Conservation (phyloP, 2,113 vertebrate species). For the Melanostigma gelatinosum region DNA sequence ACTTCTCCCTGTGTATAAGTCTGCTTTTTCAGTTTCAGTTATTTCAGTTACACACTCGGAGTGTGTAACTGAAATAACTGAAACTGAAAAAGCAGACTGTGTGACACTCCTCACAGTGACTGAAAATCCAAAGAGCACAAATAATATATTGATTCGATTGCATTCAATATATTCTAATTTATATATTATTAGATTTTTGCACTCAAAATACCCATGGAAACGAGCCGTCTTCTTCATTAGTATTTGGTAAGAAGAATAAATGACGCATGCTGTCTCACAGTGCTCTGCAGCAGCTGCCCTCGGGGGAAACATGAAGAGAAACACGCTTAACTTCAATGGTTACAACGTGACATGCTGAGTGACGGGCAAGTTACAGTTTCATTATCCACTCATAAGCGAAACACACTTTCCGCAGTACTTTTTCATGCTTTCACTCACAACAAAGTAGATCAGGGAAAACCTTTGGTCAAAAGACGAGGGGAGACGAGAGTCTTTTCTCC, state of each 20-base stretch:
- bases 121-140: no score
- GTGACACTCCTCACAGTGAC: no score
- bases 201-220: not conserved
- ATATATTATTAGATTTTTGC: not conserved
- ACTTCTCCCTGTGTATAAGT: not conserved
- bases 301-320: constrained; percentile 31
- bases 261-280: not conserved
- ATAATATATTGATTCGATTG: not conserved
- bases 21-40: not conserved
- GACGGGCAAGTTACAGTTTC: not conserved
- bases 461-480: not conserved
- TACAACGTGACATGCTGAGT: constrained; percentile 1
- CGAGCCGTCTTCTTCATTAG: not conserved
- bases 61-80: no score
- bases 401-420: not conserved
- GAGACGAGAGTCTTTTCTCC: constrained; percentile 1
- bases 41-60: not conserved
- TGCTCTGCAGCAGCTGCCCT: constrained; percentile 20
- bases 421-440: not conserved
- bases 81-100: no score
- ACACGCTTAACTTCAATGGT: not conserved
- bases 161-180: not conserved
- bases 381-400: constrained; percentile 10
- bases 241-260: not conserved
- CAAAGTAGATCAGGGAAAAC: not conserved